Evolutionary conservation across 2,113 vertebrate species (phyloP), one percentile per base, ranked within the genome.

Genomic region (Hemichromis elongatus): DNA sequence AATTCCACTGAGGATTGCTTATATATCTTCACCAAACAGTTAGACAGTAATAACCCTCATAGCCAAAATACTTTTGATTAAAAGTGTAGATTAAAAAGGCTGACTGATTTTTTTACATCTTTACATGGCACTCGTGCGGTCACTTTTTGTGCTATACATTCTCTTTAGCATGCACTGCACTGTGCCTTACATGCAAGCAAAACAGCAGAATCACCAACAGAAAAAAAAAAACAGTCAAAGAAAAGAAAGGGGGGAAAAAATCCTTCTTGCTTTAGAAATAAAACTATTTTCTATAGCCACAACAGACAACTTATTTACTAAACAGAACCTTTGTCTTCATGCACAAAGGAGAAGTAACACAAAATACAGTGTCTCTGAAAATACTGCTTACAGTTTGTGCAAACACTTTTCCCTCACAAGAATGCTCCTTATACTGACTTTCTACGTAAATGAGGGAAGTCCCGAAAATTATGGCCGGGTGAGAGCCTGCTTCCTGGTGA

Each of bases 401-500:
- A 89, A 88, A 88, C 33, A 9, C n/a, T 6, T 66, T 78, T 54
- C 14, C 18, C 19, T 59, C 53, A 35, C 77, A 37, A 9, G 3
- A 11, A 50, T 10, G 77, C 30, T 37, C 81, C 47, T 95, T 92
- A 99, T 90, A 99, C 92, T 37, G 98, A 99, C 94, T 96, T 98
- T 88, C 98, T 96, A 50, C 97, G 95, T 35, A 88, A 91, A 59
- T 93, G 91, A 9, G 94, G 91, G 90, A 93, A 95, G 59, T 94
- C 95, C 85, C 85, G 88, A 92, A 95, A 96, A 88, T 85, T 91
- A 45, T 94, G 93, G 57, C 73, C 92, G 9, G 95, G 93, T 13
- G 96, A 97, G 12, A 95, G 85, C 1, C 96, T 97, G 93, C 97
- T 99, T n/a, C 94, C 94, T 0, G 97, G 97, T 7, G 97, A 97